Base-by-base conservation (phyloP, 2,888 invertebrate species). In the Tipula vernalis region DNA sequence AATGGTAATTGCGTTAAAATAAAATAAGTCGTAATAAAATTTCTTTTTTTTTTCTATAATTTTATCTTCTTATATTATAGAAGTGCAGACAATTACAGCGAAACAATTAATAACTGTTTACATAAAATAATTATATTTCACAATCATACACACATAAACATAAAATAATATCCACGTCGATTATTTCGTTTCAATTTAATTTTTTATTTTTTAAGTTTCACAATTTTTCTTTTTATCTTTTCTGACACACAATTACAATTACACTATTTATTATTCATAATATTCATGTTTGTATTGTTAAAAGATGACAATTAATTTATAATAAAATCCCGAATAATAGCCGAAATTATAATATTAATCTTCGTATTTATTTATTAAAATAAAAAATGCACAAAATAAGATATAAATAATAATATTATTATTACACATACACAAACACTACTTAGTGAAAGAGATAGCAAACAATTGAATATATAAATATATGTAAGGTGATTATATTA, bases 261-360 rank as follows among this genome's bases (percentile, higher is more conserved):
- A 71, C 71, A 71, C 71, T 71, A 71, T 71, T 8, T 71, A 51
- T 51, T 51, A 51, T 71, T 71, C 10, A 71, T 28, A 71, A 71
- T 71, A 71, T 71, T 71, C 71, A 71, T 71, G 71, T 71, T 71
- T 71, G 71, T 71, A 71, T 71, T 71, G 28, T 71, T 71, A 85
- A 41, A 85, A 85, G 84, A 85, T 85, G 36, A 39, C 36, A 85
- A 85, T 85, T 41, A 85, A 85, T 85, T 85, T 85, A 41, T 42
- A 42, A n/a, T 85, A 18, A 41, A 85, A 18, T 85, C 18, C 41
- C 85, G 42, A 85, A 39, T 85, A 41, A 39, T 42, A 42, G 10
- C 18, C 85, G 85, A 85, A 85, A 85, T 85, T 42, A 85, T 85
- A 85, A 18, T 41, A 85, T 85, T 42, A 85, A 85, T 85, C 85